phyloP scores from a whole-genome alignment of 1,140 invertebrate species.

The Aphelenchoides besseyi region DNA sequence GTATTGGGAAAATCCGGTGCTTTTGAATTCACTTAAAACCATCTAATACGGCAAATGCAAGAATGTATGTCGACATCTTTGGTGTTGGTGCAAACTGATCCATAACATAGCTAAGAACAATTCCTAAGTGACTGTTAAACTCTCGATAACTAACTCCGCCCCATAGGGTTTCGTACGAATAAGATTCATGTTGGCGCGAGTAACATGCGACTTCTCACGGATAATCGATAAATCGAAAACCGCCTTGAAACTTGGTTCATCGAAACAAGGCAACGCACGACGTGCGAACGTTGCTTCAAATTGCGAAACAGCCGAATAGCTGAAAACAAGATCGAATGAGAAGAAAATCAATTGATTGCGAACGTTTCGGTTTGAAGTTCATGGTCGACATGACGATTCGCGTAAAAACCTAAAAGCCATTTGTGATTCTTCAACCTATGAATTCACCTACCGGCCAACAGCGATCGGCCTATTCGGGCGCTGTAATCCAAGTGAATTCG shows the following conservation, averaged over 20 bases:
- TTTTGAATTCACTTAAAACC: conserved; percentile 58
- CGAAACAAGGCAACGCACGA: conserved; percentile 89
- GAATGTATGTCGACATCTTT: conserved; percentile 65
- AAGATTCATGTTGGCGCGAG: conserved; percentile 43
- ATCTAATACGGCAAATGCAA: conserved; percentile 65
- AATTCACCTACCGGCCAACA: conserved; percentile 24
- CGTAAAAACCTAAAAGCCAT: no score
- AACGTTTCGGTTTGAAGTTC: background rate
- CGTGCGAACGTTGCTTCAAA: conserved; percentile 89
- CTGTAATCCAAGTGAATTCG: conserved; percentile 9
- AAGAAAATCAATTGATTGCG: background rate
- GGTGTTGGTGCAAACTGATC: conserved; percentile 51
- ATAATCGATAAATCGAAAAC: conserved; percentile 69
- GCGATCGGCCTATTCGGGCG: background rate
- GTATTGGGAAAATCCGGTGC: conserved; percentile 24
- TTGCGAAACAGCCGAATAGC: conserved; percentile 85
- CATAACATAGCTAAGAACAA: conserved; percentile 31
- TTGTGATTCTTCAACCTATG: no score
- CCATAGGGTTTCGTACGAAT: conserved; percentile 21
- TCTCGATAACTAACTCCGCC: conserved; percentile 25
- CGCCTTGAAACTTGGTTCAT: conserved; percentile 88
- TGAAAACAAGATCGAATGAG: conserved; percentile 63
- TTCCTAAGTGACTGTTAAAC: no score
- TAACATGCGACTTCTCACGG: conserved; percentile 38
- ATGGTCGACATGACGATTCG: conserved; percentile 21